Conservation (phyloP, 2,797 vertebrate genomes). For the Distichodus sexfasciatus region DNA sequence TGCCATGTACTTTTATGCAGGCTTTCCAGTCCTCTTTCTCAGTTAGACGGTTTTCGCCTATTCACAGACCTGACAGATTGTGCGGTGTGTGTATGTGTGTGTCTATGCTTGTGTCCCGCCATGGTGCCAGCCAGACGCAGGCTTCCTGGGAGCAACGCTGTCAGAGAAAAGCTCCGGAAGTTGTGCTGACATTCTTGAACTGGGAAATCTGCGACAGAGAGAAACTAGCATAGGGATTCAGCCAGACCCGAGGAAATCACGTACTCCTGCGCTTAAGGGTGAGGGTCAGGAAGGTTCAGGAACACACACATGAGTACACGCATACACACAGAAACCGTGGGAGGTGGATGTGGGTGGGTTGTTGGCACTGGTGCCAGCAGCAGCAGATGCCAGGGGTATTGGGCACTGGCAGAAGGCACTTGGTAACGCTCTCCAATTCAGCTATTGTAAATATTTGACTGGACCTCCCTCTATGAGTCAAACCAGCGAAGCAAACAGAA, state of each 20-base stretch:
- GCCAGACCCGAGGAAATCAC: conserved; percentile 24
- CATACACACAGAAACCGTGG: conserved; percentile 30
- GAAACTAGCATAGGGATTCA: conserved; percentile 19
- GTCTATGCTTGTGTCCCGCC: conserved; percentile 14
- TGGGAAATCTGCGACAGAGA: conserved; percentile 24
- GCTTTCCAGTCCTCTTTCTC: not conserved
- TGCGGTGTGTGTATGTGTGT: conserved; percentile 2
- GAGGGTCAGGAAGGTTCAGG: conserved; percentile 34
- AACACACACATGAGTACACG: conserved; percentile 16
- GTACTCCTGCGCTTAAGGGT: conserved; percentile 27
- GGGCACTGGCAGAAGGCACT: conserved; percentile 37
- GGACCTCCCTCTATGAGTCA: conserved; percentile 31
- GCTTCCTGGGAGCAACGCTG: conserved; percentile 27
- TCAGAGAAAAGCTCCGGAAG: conserved; percentile 11
- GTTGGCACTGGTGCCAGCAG: conserved; percentile 26
- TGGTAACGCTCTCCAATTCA: conserved; percentile 36
- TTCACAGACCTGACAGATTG: conserved; percentile 24
- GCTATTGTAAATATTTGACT: conserved; percentile 50
- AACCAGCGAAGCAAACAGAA: conserved; percentile 18
- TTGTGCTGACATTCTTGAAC: conserved; percentile 5
- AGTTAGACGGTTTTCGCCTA: not conserved
- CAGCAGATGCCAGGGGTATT: conserved; percentile 41
- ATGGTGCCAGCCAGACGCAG: conserved; percentile 8
- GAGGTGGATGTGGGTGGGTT: conserved; percentile 40
- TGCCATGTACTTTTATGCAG: not conserved